phyloP scores from a whole-genome alignment of 2,113 vertebrate genomes.

The Onychostoma macrolepis region DNA sequence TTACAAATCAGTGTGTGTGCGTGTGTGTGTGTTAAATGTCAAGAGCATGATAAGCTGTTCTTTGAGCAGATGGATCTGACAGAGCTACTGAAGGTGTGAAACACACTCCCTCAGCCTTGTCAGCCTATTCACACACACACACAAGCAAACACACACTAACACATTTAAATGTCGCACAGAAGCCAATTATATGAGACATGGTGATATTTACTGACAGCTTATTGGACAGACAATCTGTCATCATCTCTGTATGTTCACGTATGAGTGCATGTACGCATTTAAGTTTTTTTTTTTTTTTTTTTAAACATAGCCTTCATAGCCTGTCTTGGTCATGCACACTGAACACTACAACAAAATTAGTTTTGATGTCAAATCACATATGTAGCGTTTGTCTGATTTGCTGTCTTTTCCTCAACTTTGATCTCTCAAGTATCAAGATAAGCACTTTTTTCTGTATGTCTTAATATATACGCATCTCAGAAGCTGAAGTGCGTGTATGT shows the following conservation, averaged over 20 bases:
- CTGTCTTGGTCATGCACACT: too few relatives aligned
- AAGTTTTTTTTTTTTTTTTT: background rate
- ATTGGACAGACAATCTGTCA: slow-evolving; percentile 44
- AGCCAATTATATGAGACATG: slow-evolving; percentile 58
- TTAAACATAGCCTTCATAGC: background rate
- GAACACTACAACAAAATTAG: background rate
- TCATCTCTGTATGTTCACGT: slow-evolving; percentile 5
- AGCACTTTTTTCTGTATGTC: background rate
- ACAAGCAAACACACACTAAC: slow-evolving; percentile 32
- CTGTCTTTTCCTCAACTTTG: background rate
- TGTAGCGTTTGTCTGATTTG: background rate
- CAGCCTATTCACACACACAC: slow-evolving; percentile 42
- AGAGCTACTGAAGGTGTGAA: slow-evolving; percentile 51
- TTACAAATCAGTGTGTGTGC: slow-evolving; percentile 7
- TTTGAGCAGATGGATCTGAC: slow-evolving; percentile 56
- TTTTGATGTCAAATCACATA: background rate
- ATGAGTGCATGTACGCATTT: background rate
- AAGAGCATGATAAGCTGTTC: slow-evolving; percentile 47
- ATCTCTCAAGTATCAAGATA: background rate
- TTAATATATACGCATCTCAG: background rate
- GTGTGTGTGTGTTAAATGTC: slow-evolving; percentile 50
- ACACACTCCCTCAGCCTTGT: slow-evolving; percentile 39
- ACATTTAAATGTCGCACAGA: slow-evolving; percentile 47
- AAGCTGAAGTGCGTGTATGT: slow-evolving; percentile 21
- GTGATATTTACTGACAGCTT: slow-evolving; percentile 54